A percentile compares a stretch with the other conserved stretches of the same genome.
Evolutionary conservation across 2,113 vertebrate genomes (phyloP).

Genomic region (Mirza zaza): DNA sequence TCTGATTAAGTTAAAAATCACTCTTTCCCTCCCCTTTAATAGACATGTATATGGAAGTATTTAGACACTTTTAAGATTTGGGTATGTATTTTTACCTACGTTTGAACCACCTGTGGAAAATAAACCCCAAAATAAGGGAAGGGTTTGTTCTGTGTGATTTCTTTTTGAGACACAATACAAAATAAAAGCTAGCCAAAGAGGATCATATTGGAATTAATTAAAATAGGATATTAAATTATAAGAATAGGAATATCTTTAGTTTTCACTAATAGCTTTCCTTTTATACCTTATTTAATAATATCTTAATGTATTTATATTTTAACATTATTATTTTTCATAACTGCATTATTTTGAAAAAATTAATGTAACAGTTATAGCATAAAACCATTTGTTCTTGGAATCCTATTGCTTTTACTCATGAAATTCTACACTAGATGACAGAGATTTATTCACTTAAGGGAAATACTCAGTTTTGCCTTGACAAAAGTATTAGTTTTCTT

Average conservation of each 20-base stretch:
- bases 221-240: background rate
- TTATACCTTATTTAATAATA: background rate
- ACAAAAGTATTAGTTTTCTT: background rate
- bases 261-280: background rate
- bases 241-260: background rate
- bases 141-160: background rate
- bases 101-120: slow-evolving; percentile 25
- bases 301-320: background rate
- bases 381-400: background rate
- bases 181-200: background rate
- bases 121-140: background rate
- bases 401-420: background rate
- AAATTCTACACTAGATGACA: background rate
- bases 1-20: slow-evolving; percentile 39
- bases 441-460: background rate
- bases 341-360: background rate
- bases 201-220: background rate
- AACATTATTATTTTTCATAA: background rate
- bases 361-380: background rate
- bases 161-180: background rate
- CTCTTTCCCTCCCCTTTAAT: background rate
- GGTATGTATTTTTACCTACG: background rate
- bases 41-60: background rate
- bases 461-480: background rate
- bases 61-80: background rate